Conservation (phyloP, 2,113 vertebrate genomes). For the Cyprinodon tularosa region DNA sequence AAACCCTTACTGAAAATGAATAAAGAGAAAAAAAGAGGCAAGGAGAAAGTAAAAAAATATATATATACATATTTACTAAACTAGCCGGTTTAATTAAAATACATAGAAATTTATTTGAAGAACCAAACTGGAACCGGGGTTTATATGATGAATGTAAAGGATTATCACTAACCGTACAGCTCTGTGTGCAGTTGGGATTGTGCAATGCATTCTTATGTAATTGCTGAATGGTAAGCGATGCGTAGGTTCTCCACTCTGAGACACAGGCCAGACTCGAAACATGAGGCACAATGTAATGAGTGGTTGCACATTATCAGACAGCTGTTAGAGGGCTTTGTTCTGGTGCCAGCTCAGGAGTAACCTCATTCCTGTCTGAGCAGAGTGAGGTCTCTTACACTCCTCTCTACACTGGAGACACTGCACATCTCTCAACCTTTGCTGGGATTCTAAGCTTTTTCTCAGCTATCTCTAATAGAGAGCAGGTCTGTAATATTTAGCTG, state of each 20-base stretch:
- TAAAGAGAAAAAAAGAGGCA: background rate
- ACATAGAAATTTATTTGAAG: conserved; percentile 15
- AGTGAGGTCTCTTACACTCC: conserved; percentile 23
- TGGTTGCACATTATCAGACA: conserved; percentile 73
- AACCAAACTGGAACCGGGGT: conserved; percentile 9
- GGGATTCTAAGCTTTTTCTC: conserved; percentile 31
- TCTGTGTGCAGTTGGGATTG: conserved; percentile 51
- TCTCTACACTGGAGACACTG: conserved; percentile 44
- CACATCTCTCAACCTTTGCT: conserved; percentile 33
- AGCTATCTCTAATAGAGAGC: conserved; percentile 12
- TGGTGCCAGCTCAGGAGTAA: conserved; percentile 59
- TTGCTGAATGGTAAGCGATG: conserved; percentile 30
- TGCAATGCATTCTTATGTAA: conserved; percentile 60
- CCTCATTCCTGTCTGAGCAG: conserved; percentile 41
- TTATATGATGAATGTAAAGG: conserved; percentile 17
- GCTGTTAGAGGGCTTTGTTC: conserved; percentile 72
- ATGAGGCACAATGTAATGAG: conserved; percentile 70
- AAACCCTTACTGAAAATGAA: background rate
- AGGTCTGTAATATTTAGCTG: background rate
- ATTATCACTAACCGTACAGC: conserved; percentile 19
- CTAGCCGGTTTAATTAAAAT: conserved; percentile 10
- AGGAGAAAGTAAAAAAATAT: background rate
- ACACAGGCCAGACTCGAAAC: conserved; percentile 65
- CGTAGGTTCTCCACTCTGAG: conserved; percentile 37
- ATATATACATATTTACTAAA: conserved; percentile 12